Conservation (phyloP, 2,888 invertebrate species). For the Drosophila rubida region DNA sequence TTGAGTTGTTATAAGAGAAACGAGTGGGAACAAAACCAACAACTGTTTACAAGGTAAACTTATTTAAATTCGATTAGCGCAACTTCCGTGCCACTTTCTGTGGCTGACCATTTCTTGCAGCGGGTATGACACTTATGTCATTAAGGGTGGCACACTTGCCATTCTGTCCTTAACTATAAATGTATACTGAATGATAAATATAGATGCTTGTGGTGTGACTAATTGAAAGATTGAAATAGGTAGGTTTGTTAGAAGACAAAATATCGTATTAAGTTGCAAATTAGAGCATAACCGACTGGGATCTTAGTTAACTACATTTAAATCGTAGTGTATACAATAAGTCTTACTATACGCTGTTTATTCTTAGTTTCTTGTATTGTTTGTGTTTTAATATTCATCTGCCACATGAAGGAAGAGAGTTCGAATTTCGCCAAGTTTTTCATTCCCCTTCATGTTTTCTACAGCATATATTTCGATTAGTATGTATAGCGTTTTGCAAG, state of each 20-base stretch:
- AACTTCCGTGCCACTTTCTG: conserved; percentile 58
- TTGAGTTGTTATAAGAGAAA: conserved; percentile 49
- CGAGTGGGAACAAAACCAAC: conserved; percentile 44
- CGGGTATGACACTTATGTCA: conserved; percentile 9
- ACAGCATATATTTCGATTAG: conserved; percentile 34
- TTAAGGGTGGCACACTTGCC: background rate
- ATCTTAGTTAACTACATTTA: no score
- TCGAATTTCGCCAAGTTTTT: conserved; percentile 2
- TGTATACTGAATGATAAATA: background rate
- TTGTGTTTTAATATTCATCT: no score
- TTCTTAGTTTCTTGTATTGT: no score
- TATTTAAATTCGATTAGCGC: conserved; percentile 80
- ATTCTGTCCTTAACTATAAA: background rate
- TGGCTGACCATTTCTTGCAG: conserved; percentile 1
- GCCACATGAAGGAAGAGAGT: conserved; percentile 11
- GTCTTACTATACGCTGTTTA: no score
- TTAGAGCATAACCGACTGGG: no score
- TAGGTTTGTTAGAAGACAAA: no score
- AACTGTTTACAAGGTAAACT: conserved; percentile 76
- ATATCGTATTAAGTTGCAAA: no score
- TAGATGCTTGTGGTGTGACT: background rate
- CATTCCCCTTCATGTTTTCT: background rate
- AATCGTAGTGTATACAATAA: no score
- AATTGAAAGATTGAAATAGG: background rate
- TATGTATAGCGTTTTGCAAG: conserved; percentile 34